These are phyloP conservation scores for Furnarius figulus DNA, from an alignment of 2,113 vertebrate genomes.

Conservation along the genomic window DNA sequence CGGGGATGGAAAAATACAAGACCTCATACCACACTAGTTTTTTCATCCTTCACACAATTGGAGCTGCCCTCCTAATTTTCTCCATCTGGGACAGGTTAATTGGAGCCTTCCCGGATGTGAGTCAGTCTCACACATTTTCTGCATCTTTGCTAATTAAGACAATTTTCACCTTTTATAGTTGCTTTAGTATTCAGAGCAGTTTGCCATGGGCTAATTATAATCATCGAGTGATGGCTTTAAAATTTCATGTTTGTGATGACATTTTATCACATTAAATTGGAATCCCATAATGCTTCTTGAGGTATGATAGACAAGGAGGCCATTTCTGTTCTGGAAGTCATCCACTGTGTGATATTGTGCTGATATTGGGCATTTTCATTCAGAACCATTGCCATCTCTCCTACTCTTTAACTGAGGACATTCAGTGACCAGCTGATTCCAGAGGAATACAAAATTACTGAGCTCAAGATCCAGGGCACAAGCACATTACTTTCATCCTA, in stretches of 20 bases:
- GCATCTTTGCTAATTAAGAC: conserved; percentile 45
- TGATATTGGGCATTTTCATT: neutral
- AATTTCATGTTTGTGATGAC: conserved; percentile 23
- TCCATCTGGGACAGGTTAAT: conserved; percentile 31
- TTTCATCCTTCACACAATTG: neutral
- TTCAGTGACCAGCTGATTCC: neutral
- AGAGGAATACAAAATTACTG: neutral
- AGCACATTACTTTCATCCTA: neutral
- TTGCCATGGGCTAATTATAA: conserved; percentile 20
- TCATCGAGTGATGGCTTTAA: conserved; percentile 19
- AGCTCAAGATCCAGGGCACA: neutral
- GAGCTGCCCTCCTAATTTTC: conserved; percentile 22
- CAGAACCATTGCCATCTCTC: neutral
- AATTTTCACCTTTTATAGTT: conserved; percentile 36
- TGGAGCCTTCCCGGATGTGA: neutral
- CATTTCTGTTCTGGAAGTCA: neutral
- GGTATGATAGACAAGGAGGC: neutral
- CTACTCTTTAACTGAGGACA: neutral
- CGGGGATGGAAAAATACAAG: conserved; percentile 23
- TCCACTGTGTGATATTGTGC: neutral
- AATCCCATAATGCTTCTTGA: neutral
- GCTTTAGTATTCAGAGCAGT: conserved; percentile 16
- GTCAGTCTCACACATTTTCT: conserved; percentile 20
- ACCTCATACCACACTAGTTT: neutral
- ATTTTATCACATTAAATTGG: conserved; percentile 36